phyloP scores from a whole-genome alignment of 2,113 vertebrate species.

The Lucifuga dentata region DNA sequence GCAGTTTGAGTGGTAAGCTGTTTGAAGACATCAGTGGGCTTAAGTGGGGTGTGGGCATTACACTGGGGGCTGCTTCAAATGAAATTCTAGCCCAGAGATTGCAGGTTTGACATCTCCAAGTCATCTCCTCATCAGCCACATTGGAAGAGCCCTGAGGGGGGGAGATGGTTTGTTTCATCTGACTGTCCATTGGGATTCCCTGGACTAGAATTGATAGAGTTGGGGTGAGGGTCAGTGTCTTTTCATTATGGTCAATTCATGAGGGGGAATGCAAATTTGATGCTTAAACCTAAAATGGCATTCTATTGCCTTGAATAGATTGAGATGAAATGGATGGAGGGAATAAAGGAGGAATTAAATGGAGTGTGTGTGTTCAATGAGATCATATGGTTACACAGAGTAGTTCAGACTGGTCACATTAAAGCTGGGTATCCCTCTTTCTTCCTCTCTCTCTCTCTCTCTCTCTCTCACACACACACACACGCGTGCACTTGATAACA shows the following conservation, averaged over 20 bases:
- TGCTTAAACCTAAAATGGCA: slow-evolving; percentile 36
- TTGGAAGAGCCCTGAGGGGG: slow-evolving; percentile 34
- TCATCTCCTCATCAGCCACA: slow-evolving; percentile 55
- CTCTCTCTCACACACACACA: neutral
- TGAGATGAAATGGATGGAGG: slow-evolving; percentile 5
- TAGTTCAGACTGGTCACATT: slow-evolving; percentile 20
- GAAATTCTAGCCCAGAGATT: slow-evolving; percentile 63
- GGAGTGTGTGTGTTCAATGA: slow-evolving; percentile 34
- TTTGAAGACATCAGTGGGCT: slow-evolving; percentile 60
- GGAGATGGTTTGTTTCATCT: slow-evolving; percentile 46
- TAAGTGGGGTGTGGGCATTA: slow-evolving; percentile 32
- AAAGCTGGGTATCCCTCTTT: slow-evolving; percentile 5
- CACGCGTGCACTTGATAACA: slow-evolving; percentile 14
- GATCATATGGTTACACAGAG: slow-evolving; percentile 40
- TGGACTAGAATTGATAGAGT: slow-evolving; percentile 45
- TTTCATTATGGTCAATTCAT: slow-evolving; percentile 60
- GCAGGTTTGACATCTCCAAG: slow-evolving; percentile 63
- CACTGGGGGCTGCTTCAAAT: slow-evolving; percentile 67
- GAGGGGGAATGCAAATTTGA: slow-evolving; percentile 44
- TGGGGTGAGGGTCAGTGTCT: slow-evolving; percentile 45
- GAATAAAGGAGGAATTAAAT: slow-evolving; percentile 37
- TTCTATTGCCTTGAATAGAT: neutral
- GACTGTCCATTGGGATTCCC: slow-evolving; percentile 50
- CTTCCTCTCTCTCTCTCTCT: slow-evolving; percentile 8
- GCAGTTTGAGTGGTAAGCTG: slow-evolving; percentile 53